Conservation (phyloP, 2,888 invertebrate species). For the Leucoma salicis region DNA sequence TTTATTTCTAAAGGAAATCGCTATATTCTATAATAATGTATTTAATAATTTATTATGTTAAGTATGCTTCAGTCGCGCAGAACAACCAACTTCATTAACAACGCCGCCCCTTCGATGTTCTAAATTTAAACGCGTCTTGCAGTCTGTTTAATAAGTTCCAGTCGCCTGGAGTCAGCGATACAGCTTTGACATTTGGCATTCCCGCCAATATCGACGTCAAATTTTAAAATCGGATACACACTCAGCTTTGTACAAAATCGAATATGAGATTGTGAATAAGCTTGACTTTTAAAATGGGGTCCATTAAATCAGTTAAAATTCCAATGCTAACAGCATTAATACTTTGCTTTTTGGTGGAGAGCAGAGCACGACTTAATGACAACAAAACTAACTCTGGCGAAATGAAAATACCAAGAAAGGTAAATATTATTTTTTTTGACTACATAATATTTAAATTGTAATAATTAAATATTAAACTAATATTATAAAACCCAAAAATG, state of each 20-base stretch:
- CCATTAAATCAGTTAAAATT: slow-evolving; percentile 27
- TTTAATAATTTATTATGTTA: neutral
- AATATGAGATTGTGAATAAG: slow-evolving; percentile 18
- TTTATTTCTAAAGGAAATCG: too few relatives aligned
- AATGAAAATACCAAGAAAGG: slow-evolving; percentile 44
- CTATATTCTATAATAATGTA: too few relatives aligned
- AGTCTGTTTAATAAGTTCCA: slow-evolving; percentile 51
- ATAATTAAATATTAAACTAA: too few relatives aligned
- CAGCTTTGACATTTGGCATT: slow-evolving; percentile 38
- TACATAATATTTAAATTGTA: neutral
- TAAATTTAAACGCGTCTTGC: slow-evolving; percentile 54
- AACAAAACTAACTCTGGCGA: slow-evolving; percentile 42
- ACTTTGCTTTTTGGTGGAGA: slow-evolving; percentile 41
- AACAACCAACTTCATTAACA: slow-evolving; percentile 24
- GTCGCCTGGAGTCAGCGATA: slow-evolving; percentile 50
- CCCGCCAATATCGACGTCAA: slow-evolving; percentile 41
- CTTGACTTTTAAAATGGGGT: slow-evolving; percentile 36
- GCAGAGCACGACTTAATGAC: slow-evolving; percentile 43
- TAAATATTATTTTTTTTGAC: slow-evolving; percentile 11
- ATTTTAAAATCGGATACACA: slow-evolving; percentile 12
- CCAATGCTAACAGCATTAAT: slow-evolving; percentile 42
- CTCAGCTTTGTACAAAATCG: slow-evolving; percentile 3
- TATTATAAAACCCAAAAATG: too few relatives aligned
- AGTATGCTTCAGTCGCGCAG: slow-evolving; percentile 7
- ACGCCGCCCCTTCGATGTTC: slow-evolving; percentile 50